These are phyloP conservation scores for Pseudochaenichthys georgianus DNA, from an alignment of 2,797 vertebrate species.

Conservation along the genomic window DNA sequence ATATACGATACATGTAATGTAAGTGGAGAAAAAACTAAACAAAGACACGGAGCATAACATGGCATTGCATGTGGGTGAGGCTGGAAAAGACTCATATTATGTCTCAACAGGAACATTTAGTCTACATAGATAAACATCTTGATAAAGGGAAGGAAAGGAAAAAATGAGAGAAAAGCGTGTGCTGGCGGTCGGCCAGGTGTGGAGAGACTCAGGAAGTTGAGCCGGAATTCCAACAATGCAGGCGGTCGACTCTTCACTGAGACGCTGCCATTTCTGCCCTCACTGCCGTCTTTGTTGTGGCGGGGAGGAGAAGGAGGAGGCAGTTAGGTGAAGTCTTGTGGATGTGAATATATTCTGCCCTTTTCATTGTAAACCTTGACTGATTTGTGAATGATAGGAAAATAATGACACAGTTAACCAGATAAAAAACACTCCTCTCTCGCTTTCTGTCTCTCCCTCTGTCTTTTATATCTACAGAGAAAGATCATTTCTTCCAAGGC, in stretches of 20 bases:
- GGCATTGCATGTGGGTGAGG: slow-evolving; percentile 38
- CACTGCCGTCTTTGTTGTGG: slow-evolving; percentile 67
- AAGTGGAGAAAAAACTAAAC: not conserved
- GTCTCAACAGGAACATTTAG: slow-evolving; percentile 62
- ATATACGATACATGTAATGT: no score
- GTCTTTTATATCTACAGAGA: slow-evolving; percentile 33
- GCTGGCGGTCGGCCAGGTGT: slow-evolving; percentile 80
- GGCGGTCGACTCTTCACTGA: slow-evolving; percentile 78
- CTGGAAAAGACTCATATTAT: slow-evolving; percentile 52
- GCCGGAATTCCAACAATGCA: slow-evolving; percentile 87
- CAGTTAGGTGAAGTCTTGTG: slow-evolving; percentile 47
- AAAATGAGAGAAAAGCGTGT: slow-evolving; percentile 56
- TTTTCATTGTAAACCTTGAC: slow-evolving; percentile 19
- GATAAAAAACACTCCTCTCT: slow-evolving; percentile 20
- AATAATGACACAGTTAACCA: slow-evolving; percentile 35
- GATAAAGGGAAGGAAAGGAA: slow-evolving; percentile 69
- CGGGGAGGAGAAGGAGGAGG: slow-evolving; percentile 26
- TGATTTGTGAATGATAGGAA: slow-evolving; percentile 40
- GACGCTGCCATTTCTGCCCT: slow-evolving; percentile 64
- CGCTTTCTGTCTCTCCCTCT: not conserved
- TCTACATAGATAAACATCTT: slow-evolving; percentile 69
- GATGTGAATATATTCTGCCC: slow-evolving; percentile 43
- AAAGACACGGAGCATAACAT: slow-evolving; percentile 22
- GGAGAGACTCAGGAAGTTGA: slow-evolving; percentile 84
- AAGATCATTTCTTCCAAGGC: slow-evolving; percentile 64